phyloP scores from a whole-genome alignment of 2,113 vertebrate species.

The Thunnus thynnus region DNA sequence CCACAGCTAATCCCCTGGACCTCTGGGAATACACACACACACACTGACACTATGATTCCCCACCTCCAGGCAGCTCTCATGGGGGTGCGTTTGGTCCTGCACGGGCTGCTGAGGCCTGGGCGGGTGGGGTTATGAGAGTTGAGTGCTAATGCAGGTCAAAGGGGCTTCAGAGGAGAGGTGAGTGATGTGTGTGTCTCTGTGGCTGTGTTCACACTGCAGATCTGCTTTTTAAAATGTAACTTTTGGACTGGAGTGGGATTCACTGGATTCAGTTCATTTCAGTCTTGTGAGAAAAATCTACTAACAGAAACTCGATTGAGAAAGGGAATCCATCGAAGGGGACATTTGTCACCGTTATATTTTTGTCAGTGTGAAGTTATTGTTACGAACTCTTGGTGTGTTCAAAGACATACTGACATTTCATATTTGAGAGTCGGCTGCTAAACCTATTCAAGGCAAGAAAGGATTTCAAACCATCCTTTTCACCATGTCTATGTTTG shows the following conservation, averaged over 20 bases:
- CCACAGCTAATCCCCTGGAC: slow-evolving; percentile 59
- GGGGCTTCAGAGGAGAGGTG: slow-evolving; percentile 26
- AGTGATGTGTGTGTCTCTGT: neutral
- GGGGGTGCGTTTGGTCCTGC: slow-evolving; percentile 36
- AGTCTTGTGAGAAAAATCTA: neutral
- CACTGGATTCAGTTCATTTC: neutral
- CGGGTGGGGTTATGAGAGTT: slow-evolving; percentile 23
- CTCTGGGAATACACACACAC: slow-evolving; percentile 45
- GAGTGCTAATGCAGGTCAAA: slow-evolving; percentile 31
- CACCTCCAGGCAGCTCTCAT: slow-evolving; percentile 20
- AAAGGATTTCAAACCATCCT: too few species aligned
- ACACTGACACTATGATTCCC: slow-evolving; percentile 14
- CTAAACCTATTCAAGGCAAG: too few species aligned
- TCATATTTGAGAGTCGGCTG: too few species aligned
- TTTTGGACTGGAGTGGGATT: slow-evolving; percentile 7
- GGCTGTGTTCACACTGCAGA: neutral
- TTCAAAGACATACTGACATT: too few species aligned
- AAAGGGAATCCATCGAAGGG: neutral
- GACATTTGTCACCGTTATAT: too few species aligned
- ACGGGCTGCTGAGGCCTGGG: slow-evolving; percentile 19
- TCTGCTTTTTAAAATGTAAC: neutral
- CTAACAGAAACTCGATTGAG: neutral
- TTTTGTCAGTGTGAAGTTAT: too few species aligned
- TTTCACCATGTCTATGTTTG: too few species aligned
- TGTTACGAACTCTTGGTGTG: too few species aligned